phyloP scores from a whole-genome alignment of 2,113 vertebrate genomes.

The Morone saxatilis region DNA sequence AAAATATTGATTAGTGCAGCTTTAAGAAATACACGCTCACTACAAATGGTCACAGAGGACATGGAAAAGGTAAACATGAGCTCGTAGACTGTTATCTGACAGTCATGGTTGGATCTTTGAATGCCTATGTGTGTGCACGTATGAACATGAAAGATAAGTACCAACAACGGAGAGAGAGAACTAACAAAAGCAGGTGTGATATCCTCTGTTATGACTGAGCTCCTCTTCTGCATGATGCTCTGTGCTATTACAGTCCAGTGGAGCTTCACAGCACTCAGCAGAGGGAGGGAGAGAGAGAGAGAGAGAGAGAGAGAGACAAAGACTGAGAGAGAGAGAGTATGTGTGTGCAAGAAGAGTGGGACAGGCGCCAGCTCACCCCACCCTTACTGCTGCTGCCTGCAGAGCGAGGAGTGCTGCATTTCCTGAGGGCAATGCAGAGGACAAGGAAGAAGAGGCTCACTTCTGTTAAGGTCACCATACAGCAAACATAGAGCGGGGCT shows the following conservation, averaged over 20 bases:
- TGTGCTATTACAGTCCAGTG: slow-evolving; percentile 54
- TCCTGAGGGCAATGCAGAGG: slow-evolving; percentile 83
- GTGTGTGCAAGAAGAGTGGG: slow-evolving; percentile 62
- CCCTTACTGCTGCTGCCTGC: slow-evolving; percentile 81
- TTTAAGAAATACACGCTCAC: background rate
- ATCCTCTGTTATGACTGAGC: slow-evolving; percentile 18
- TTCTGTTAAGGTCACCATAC: slow-evolving; percentile 63
- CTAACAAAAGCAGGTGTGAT: slow-evolving; percentile 44
- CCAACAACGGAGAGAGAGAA: slow-evolving; percentile 11
- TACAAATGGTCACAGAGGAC: background rate
- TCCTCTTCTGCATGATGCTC: slow-evolving; percentile 22
- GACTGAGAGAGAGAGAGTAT: background rate
- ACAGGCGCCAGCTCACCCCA: slow-evolving; percentile 80
- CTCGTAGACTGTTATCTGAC: background rate
- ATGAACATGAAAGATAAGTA: background rate
- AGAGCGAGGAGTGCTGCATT: slow-evolving; percentile 82
- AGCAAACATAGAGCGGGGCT: slow-evolving; percentile 37
- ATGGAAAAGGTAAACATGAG: background rate
- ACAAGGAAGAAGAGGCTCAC: slow-evolving; percentile 68
- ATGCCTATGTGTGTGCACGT: background rate
- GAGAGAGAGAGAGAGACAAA: background rate
- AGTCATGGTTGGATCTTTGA: background rate
- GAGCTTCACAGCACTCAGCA: slow-evolving; percentile 46
- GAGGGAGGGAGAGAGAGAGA: slow-evolving; percentile 28
- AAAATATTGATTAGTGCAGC: slow-evolving; percentile 1